Percentiles rank a stretch among this genome's conserved stretches.
These are phyloP conservation scores for Ceuthmochares aereus DNA, from an alignment of 2,113 vertebrate species.

Conservation along the genomic window DNA sequence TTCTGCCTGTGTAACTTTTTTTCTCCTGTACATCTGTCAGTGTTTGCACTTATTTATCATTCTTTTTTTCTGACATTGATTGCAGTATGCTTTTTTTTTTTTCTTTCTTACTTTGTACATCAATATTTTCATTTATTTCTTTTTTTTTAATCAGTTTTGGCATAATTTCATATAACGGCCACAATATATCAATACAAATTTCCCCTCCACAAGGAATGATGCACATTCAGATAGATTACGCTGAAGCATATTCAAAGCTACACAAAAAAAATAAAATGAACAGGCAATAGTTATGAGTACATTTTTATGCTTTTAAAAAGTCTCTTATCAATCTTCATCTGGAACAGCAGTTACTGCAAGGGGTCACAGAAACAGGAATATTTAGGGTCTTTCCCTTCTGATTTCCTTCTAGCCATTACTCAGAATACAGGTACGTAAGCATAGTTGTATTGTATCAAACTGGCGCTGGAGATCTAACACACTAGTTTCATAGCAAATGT, in stretches of 20 bases:
- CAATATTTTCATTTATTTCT: not conserved
- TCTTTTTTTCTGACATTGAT: not conserved
- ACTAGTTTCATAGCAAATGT: not conserved
- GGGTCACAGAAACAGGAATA: not conserved
- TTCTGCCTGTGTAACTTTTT: not conserved
- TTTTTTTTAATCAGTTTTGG: not conserved
- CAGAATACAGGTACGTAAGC: not conserved
- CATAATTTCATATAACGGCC: not conserved
- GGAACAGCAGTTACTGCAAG: not conserved
- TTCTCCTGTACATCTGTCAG: not conserved
- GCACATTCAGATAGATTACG: not conserved
- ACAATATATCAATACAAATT: not conserved
- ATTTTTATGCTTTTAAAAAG: not conserved
- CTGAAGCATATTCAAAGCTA: not conserved
- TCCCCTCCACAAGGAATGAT: not conserved
- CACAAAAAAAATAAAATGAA: not conserved
- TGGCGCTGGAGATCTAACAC: not conserved
- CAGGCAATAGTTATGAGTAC: rapidly evolving
- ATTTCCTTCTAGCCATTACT: not conserved
- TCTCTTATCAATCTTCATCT: not conserved
- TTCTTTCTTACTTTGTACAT: not conserved
- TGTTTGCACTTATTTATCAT: not conserved
- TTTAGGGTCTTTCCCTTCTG: not conserved
- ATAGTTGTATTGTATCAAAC: not conserved
- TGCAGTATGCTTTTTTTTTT: not conserved